Conservation (phyloP, 2,113 vertebrate species). For the Pavo muticus region DNA sequence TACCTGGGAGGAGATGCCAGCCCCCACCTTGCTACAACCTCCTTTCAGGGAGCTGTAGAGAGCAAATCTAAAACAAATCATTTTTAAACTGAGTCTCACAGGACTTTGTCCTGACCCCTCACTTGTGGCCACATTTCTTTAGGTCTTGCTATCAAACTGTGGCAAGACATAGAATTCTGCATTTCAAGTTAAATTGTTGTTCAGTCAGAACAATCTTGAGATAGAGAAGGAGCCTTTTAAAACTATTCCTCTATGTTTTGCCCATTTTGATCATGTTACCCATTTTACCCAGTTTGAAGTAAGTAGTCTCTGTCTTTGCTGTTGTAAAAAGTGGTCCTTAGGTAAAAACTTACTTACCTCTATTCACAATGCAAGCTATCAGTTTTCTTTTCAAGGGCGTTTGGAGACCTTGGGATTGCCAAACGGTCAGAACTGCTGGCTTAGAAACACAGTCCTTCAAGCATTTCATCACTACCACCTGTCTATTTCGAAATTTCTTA, state of each 20-base stretch:
- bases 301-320: neutral
- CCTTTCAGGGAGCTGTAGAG: too few relatives aligned
- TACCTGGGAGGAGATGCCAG: too few relatives aligned
- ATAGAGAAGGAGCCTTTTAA: neutral
- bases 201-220: neutral
- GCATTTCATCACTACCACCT: neutral
- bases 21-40: too few relatives aligned
- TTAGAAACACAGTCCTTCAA: neutral
- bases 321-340: neutral
- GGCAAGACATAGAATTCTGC: neutral
- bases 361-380: neutral
- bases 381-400: neutral
- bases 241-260: neutral
- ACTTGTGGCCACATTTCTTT: neutral
- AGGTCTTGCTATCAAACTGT: neutral
- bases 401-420: neutral
- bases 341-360: neutral
- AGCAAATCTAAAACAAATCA: neutral
- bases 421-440: neutral
- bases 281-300: neutral
- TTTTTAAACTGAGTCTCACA: neutral
- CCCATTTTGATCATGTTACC: neutral
- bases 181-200: neutral
- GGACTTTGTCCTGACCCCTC: neutral
- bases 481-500: neutral